Evolutionary conservation across 2,113 vertebrate genomes (phyloP).

Genomic region (Serilophus lunatus): DNA sequence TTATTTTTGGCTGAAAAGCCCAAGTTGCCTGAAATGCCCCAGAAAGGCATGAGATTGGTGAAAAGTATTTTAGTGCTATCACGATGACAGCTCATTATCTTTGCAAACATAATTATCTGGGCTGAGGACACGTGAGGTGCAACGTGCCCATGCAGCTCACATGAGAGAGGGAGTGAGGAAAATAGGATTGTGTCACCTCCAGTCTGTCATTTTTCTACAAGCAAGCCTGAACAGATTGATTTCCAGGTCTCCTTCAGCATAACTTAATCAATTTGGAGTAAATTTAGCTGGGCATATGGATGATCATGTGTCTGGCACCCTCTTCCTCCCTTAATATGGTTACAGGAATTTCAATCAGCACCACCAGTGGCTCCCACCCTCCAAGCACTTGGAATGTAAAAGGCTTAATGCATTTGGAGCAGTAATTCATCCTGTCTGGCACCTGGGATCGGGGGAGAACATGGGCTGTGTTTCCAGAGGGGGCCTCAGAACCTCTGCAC

Average conservation of each 20-base stretch:
- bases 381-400: neutral
- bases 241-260: constrained; percentile 45
- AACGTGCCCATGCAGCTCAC: neutral
- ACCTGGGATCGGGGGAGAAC: neutral
- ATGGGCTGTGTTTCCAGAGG: neutral
- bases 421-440: constrained; percentile 5
- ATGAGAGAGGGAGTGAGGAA: neutral
- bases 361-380: neutral
- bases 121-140: neutral
- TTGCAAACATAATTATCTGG: neutral
- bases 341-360: constrained; percentile 50
- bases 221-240: constrained; percentile 62
- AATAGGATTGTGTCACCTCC: constrained; percentile 43
- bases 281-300: constrained; percentile 51
- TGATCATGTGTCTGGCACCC: constrained; percentile 49
- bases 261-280: constrained; percentile 57
- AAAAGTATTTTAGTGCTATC: neutral
- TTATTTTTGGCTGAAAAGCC: neutral
- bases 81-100: neutral
- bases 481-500: neutral
- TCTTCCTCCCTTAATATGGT: neutral
- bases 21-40: neutral
- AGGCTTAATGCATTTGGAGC: neutral
- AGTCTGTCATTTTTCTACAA: constrained; percentile 9
- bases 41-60: neutral